Conservation (phyloP, 2,888 invertebrate species). For the Fabriciana adippe region DNA sequence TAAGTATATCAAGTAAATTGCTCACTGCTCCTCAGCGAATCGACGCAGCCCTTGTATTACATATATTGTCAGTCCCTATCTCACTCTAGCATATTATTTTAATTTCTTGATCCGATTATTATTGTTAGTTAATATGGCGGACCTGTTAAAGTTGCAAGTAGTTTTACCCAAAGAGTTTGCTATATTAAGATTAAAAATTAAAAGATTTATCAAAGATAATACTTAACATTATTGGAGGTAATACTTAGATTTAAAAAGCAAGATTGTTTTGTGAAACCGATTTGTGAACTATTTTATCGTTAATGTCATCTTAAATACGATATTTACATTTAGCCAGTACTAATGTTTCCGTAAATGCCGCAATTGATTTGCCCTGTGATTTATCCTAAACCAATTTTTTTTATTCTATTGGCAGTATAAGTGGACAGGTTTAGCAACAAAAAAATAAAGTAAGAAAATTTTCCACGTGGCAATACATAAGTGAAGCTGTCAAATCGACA, state of each 20-base stretch:
- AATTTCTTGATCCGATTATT: conserved; percentile 1
- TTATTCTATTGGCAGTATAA: conserved; percentile 41
- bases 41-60: not conserved
- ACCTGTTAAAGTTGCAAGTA: conserved; percentile 23
- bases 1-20: conserved; percentile 30
- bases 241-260: conserved; percentile 75
- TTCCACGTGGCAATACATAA: conserved; percentile 39
- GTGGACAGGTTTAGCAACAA: conserved; percentile 41
- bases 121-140: conserved; percentile 4
- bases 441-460: conserved; percentile 32
- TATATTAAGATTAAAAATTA: conserved; percentile 52
- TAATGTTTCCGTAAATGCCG: conserved; percentile 24
- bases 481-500: conserved; percentile 20
- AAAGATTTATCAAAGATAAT: conserved; percentile 74
- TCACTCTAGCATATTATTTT: not conserved
- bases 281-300: conserved; percentile 62
- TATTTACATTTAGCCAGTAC: conserved; percentile 39
- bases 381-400: not conserved
- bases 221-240: conserved; percentile 79
- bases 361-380: conserved; percentile 21
- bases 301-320: conserved; percentile 31
- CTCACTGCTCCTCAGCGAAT: not conserved
- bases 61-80: not conserved
- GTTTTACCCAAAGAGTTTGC: conserved; percentile 36
- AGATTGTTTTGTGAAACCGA: conserved; percentile 62